Evolutionary conservation across 2,113 vertebrate genomes (phyloP).

Genomic region (Stegastes partitus): DNA sequence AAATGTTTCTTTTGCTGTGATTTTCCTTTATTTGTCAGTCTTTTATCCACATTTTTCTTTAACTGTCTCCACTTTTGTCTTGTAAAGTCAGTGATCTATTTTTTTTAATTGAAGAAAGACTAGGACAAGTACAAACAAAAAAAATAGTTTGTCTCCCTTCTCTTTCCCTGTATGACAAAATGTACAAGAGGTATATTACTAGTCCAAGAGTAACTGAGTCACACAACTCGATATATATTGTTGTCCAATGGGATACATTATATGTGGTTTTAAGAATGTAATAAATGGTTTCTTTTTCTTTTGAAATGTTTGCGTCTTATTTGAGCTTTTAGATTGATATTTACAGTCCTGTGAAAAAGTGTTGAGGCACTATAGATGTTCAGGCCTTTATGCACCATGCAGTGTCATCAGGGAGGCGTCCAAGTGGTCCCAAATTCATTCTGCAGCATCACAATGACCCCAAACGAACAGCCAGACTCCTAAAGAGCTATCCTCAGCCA

Average conservation of each 20-base stretch:
- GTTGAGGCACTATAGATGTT: neutral
- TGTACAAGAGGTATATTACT: slow-evolving; percentile 83
- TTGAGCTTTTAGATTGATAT: neutral
- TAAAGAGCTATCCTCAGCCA: too few species aligned
- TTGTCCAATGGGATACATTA: slow-evolving; percentile 82
- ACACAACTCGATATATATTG: slow-evolving; percentile 79
- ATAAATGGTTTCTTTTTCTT: slow-evolving; percentile 85
- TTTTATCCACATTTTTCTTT: slow-evolving; percentile 75
- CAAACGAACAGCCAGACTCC: too few species aligned
- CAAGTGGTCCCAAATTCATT: too few species aligned
- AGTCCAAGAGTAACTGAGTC: slow-evolving; percentile 79
- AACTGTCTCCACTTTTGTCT: slow-evolving; percentile 81
- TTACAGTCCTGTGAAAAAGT: neutral
- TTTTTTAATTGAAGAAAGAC: slow-evolving; percentile 85
- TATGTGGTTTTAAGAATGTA: slow-evolving; percentile 88
- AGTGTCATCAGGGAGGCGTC: neutral
- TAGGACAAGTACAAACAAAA: slow-evolving; percentile 79
- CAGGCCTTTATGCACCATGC: neutral
- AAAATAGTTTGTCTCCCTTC: slow-evolving; percentile 65
- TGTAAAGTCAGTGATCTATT: slow-evolving; percentile 90
- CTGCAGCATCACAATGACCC: too few species aligned
- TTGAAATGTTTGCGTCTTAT: slow-evolving; percentile 59
- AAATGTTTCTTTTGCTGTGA: slow-evolving; percentile 80
- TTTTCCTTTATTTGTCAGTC: slow-evolving; percentile 74
- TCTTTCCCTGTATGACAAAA: slow-evolving; percentile 76